These are phyloP conservation scores for Heliconius cydno DNA, from an alignment of 2,888 invertebrate species.

Conservation along the genomic window DNA sequence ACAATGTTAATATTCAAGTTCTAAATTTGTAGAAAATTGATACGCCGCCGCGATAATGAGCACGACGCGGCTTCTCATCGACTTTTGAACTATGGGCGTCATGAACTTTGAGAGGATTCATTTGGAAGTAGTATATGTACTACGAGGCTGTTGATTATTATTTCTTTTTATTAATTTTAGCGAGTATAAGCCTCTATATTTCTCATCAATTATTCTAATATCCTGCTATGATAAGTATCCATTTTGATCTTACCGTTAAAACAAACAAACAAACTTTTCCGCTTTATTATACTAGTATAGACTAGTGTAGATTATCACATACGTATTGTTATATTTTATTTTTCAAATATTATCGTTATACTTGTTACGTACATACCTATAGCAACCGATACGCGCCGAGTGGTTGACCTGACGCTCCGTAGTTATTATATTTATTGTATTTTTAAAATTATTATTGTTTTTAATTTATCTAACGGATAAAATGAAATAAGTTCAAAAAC, in stretches of 20 bases:
- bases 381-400: slow-evolving; percentile 3
- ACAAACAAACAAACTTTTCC: too few species aligned
- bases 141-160: not conserved
- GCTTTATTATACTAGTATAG: too few species aligned
- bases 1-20: slow-evolving; percentile 45
- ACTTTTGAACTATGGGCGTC: slow-evolving; percentile 21
- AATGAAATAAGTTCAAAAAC: not conserved
- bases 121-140: slow-evolving; percentile 25
- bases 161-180: slow-evolving; percentile 12
- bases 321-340: not conserved
- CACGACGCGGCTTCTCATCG: slow-evolving; percentile 29
- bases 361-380: not conserved
- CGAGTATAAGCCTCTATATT: not conserved
- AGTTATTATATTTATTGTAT: not conserved
- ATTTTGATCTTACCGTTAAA: not conserved
- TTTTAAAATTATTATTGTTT: not conserved
- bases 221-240: not conserved
- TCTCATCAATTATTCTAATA: not conserved
- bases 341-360: slow-evolving; percentile 11
- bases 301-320: not conserved
- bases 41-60: slow-evolving; percentile 46
- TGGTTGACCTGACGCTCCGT: not conserved
- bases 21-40: slow-evolving; percentile 47
- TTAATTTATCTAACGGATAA: not conserved
- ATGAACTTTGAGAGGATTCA: slow-evolving; percentile 32